Evolutionary conservation across 30 jellyfish, hydroid and myxozoan genomes (phyloP).

Genomic region (Euphysa ruthae): DNA sequence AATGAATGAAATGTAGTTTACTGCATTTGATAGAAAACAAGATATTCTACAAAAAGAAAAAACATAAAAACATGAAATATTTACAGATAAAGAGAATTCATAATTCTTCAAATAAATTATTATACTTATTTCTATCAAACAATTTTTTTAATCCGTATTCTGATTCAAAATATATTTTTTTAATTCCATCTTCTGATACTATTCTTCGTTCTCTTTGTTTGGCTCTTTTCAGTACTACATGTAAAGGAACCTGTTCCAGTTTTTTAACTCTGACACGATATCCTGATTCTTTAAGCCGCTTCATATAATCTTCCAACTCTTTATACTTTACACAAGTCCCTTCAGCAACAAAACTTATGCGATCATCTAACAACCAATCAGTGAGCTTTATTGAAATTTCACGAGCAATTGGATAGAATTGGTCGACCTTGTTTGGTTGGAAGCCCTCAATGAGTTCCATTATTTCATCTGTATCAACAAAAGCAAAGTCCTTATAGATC

Average conservation of each 20-base stretch:
- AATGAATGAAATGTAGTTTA: no score
- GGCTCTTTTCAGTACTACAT: constrained; percentile 49
- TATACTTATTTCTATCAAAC: constrained; percentile 31
- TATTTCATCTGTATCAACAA: constrained; percentile 92
- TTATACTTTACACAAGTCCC: constrained; percentile 92
- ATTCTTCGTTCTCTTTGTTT: constrained; percentile 45
- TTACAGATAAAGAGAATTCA: no score
- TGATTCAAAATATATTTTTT: constrained; percentile 59
- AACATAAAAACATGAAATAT: no score
- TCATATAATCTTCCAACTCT: constrained; percentile 79
- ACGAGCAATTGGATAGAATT: constrained; percentile 72
- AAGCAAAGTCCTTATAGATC: constrained; percentile 53
- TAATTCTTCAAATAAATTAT: constrained; percentile 24
- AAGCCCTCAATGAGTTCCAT: constrained; percentile 89
- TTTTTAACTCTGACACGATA: constrained; percentile 58
- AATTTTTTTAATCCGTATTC: constrained; percentile 49
- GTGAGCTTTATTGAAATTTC: constrained; percentile 66
- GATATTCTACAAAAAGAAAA: no score
- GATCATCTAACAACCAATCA: constrained; percentile 86
- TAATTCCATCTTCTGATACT: constrained; percentile 54
- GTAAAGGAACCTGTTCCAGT: constrained; percentile 40
- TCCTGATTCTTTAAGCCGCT: constrained; percentile 53
- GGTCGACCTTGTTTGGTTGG: constrained; percentile 54
- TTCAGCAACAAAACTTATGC: constrained; percentile 88
- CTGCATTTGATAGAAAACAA: no score